phyloP scores from a whole-genome alignment of 2,888 invertebrate species.

The Helleia helle region DNA sequence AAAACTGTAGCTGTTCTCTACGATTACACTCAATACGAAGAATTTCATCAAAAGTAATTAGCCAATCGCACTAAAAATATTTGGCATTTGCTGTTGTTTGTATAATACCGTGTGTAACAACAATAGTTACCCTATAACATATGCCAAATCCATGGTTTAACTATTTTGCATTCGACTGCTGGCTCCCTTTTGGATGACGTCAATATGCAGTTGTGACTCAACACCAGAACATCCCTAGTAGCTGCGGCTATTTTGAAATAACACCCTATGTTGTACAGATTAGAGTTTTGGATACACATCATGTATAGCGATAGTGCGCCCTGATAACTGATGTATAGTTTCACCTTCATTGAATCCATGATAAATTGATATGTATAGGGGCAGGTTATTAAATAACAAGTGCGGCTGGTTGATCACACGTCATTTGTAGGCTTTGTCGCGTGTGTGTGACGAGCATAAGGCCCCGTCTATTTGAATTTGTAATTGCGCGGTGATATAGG shows the following conservation, averaged over 20 bases:
- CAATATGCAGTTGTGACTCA: slow-evolving; percentile 53
- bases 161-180: slow-evolving; percentile 69
- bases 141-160: slow-evolving; percentile 72
- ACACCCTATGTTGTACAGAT: slow-evolving; percentile 4
- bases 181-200: slow-evolving; percentile 69
- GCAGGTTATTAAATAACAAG: slow-evolving; percentile 71
- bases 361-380: slow-evolving; percentile 66
- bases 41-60: no score
- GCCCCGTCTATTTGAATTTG: no score
- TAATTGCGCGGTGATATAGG: no score
- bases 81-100: no score
- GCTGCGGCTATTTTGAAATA: neutral
- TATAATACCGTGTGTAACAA: slow-evolving; percentile 34
- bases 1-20: no score
- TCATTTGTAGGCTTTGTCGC: slow-evolving; percentile 37
- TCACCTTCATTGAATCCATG: slow-evolving; percentile 70
- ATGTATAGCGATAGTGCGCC: slow-evolving; percentile 36
- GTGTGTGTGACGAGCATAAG: slow-evolving; percentile 22
- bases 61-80: no score
- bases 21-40: no score
- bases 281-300: slow-evolving; percentile 28
- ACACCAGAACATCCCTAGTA: slow-evolving; percentile 26
- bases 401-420: slow-evolving; percentile 46
- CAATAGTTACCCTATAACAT: slow-evolving; percentile 66
- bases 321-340: slow-evolving; percentile 69